phyloP scores from a whole-genome alignment of 2,888 invertebrate genomes.

The Agrotis clavis region DNA sequence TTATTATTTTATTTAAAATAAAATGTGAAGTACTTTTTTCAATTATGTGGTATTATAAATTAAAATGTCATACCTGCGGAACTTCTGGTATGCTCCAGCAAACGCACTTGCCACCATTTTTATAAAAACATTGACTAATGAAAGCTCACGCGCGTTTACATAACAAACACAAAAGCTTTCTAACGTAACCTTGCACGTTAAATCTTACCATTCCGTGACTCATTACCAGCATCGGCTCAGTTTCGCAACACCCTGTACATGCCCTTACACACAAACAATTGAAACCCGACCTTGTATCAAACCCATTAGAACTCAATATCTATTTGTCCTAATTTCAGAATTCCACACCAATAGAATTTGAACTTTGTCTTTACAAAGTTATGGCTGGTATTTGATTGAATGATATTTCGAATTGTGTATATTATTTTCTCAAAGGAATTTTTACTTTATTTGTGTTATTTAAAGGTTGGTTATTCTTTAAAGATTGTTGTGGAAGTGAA shows the following conservation, averaged over 20 bases:
- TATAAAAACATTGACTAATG: slow-evolving; percentile 40
- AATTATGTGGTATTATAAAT: too few species aligned
- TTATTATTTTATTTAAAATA: background rate
- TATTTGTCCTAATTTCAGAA: slow-evolving; percentile 39
- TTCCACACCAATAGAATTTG: slow-evolving; percentile 42
- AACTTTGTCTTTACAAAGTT: slow-evolving; percentile 31
- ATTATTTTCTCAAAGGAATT: slow-evolving; percentile 35
- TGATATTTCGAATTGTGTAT: slow-evolving; percentile 27
- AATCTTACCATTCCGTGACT: slow-evolving; percentile 67
- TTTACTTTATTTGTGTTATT: slow-evolving; percentile 31
- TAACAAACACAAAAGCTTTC: slow-evolving; percentile 70
- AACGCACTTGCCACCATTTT: slow-evolving; percentile 6
- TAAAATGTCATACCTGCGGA: slow-evolving; percentile 19
- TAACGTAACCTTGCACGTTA: slow-evolving; percentile 72
- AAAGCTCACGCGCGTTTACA: slow-evolving; percentile 64
- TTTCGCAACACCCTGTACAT: slow-evolving; percentile 67
- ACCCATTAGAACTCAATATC: slow-evolving; percentile 58
- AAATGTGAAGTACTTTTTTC: too few species aligned
- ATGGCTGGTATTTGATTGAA: slow-evolving; percentile 41
- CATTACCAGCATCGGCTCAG: slow-evolving; percentile 58
- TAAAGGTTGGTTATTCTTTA: slow-evolving; percentile 48
- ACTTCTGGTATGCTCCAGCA: background rate
- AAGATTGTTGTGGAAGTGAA: slow-evolving; percentile 66
- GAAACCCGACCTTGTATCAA: slow-evolving; percentile 67
- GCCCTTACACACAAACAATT: slow-evolving; percentile 64